Base-by-base conservation (phyloP, 2,888 invertebrate genomes). In the Oligia strigilis region DNA sequence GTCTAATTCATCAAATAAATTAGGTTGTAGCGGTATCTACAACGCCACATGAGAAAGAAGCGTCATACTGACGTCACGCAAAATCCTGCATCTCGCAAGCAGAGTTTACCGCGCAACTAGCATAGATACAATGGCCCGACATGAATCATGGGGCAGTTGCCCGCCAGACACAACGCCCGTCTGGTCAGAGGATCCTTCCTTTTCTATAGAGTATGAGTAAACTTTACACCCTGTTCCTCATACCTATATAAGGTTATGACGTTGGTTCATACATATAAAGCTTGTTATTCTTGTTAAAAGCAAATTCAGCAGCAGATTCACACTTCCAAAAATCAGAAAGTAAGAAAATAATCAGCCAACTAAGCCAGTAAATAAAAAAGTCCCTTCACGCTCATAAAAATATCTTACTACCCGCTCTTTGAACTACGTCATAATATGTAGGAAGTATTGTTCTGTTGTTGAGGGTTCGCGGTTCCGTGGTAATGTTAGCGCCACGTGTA, bases 381-480 rank as follows among this genome's bases (percentile, higher is more conserved):
- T 77, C 75, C 66, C 55, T 66, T 75, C 72, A 69, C 84, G 64
- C 64, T 67, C 71, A 81, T 88, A 88, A 88, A 87, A 88, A 77
- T 78, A 83, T 87, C 85, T 77, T 83, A 85, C 80, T 81, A 75
- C 87, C 75, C 65, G 67, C 80, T 36, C 58, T 75, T 64, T 46
- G 73, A 77, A 76, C 70, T 80, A 72, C 78, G 79, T 83, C 67
- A 77, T 76, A 75, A 77, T 76, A 74, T 64, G 71, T 60, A 55
- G 17, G 52, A 46, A 55, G 55, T 72, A 84, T 88, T 83, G 75
- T 88, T 83, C 73, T 60, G 65, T 52, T 60, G 80, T 88, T 83
- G 80, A 23, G 65, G 80, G 49, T 73, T 43, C 70, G 69, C 65
- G 77, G 77, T 77, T 74, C 65, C 8, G 62, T 65, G 40, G 19